Evolutionary conservation across 2,888 invertebrate genomes (phyloP).

Genomic region (Balanococcus diminutus): DNA sequence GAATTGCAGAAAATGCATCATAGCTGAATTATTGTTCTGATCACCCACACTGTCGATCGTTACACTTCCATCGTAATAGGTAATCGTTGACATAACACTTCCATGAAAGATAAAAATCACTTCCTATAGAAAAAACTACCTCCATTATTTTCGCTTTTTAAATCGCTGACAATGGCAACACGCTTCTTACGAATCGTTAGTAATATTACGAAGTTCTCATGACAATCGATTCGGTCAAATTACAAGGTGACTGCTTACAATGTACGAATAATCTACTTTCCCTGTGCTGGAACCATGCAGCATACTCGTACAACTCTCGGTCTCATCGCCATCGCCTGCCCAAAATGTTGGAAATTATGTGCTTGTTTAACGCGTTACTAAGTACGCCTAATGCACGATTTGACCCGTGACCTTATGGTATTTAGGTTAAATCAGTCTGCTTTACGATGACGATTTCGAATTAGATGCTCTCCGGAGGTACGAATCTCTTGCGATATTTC

Average conservation of each 20-base stretch:
- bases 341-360: slow-evolving; percentile 38
- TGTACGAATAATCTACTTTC: slow-evolving; percentile 37
- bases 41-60: not conserved
- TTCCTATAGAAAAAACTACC: slow-evolving; percentile 28
- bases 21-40: not conserved
- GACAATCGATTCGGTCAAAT: slow-evolving; percentile 41
- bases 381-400: slow-evolving; percentile 38
- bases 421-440: slow-evolving; percentile 33
- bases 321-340: slow-evolving; percentile 12
- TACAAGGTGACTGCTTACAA: slow-evolving; percentile 36
- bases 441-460: slow-evolving; percentile 37
- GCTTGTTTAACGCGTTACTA: slow-evolving; percentile 37
- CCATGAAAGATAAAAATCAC: slow-evolving; percentile 24
- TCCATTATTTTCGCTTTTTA: slow-evolving; percentile 41
- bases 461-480: not conserved
- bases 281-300: slow-evolving; percentile 28
- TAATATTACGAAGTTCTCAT: slow-evolving; percentile 35
- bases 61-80: not conserved
- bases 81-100: slow-evolving; percentile 30
- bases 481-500: not conserved
- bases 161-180: slow-evolving; percentile 40
- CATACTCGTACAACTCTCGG: slow-evolving; percentile 28
- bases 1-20: not conserved
- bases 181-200: slow-evolving; percentile 15
- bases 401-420: slow-evolving; percentile 34